These are phyloP conservation scores for Aspidapion aeneum DNA, from an alignment of 2,888 invertebrate genomes.

Conservation along the genomic window DNA sequence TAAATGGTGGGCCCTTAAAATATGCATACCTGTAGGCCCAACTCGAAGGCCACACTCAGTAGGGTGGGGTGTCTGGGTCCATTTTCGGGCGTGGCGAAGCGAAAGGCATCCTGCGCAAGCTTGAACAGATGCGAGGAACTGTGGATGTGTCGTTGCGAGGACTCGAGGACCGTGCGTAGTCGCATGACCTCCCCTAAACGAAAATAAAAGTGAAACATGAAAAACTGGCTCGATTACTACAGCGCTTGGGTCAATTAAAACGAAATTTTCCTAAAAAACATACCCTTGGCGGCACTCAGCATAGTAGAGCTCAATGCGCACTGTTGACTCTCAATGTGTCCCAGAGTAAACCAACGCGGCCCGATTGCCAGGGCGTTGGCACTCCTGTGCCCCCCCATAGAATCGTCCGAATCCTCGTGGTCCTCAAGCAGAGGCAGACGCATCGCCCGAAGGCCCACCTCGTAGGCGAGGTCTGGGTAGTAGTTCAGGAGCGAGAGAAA, in stretches of 20 bases:
- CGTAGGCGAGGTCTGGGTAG: conserved; percentile 76
- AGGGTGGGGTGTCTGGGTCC: conserved; percentile 73
- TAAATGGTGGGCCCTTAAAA: background rate
- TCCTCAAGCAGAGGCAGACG: conserved; percentile 73
- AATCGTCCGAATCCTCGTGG: conserved; percentile 61
- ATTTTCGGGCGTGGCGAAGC: conserved; percentile 77
- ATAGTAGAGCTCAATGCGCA: conserved; percentile 75
- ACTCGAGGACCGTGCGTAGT: conserved; percentile 70
- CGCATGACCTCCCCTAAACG: conserved; percentile 59
- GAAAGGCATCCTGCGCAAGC: conserved; percentile 79
- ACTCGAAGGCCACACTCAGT: conserved; percentile 76
- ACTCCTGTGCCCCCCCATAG: conserved; percentile 43
- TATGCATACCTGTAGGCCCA: conserved; percentile 64
- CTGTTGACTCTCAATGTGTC: conserved; percentile 78
- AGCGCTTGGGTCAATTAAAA: too few species aligned
- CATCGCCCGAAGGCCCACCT: conserved; percentile 76
- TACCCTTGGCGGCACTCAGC: conserved; percentile 68
- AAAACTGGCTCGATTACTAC: too few species aligned
- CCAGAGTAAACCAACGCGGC: conserved; percentile 75
- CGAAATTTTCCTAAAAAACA: background rate
- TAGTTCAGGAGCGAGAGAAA: conserved; percentile 72
- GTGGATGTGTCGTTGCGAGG: conserved; percentile 77
- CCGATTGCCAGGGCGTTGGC: conserved; percentile 50
- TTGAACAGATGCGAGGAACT: conserved; percentile 82
- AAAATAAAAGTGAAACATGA: conserved; percentile 2